Percentiles rank a stretch among this genome's conserved stretches.
phyloP scores from a whole-genome alignment of 2,888 invertebrate species.

The Tillus elongatus region DNA sequence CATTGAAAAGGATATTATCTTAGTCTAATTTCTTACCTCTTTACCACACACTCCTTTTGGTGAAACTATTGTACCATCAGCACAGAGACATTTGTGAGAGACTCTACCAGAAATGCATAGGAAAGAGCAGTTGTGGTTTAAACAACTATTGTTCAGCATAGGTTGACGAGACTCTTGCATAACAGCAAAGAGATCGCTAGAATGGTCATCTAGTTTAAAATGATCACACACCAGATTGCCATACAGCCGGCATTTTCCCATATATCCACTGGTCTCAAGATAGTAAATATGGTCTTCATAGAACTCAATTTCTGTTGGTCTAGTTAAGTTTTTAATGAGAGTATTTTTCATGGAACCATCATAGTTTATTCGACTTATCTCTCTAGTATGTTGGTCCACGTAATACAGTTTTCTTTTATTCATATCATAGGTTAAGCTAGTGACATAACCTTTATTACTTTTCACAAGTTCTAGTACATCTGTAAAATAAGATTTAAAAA shows the following conservation, averaged over 20 bases:
- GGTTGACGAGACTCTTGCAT: slow-evolving; percentile 50
- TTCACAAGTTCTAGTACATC: slow-evolving; percentile 39
- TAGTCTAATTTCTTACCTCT: too few species aligned
- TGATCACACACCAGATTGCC: slow-evolving; percentile 44
- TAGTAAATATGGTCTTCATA: slow-evolving; percentile 74
- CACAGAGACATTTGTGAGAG: slow-evolving; percentile 49
- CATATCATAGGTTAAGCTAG: slow-evolving; percentile 44
- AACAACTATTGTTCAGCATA: slow-evolving; percentile 44
- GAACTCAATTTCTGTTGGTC: slow-evolving; percentile 57
- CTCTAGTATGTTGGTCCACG: slow-evolving; percentile 53
- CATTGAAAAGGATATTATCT: too few species aligned
- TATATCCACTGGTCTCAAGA: slow-evolving; percentile 47
- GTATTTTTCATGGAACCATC: slow-evolving; percentile 41
- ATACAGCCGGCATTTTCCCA: slow-evolving; percentile 53
- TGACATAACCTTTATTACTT: slow-evolving; percentile 34
- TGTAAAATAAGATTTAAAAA: slow-evolving; percentile 1
- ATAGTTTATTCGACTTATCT: slow-evolving; percentile 41
- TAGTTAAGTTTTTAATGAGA: slow-evolving; percentile 43
- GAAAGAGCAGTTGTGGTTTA: slow-evolving; percentile 47
- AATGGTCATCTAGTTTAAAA: slow-evolving; percentile 41
- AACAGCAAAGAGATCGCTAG: slow-evolving; percentile 46
- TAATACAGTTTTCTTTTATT: slow-evolving; percentile 62
- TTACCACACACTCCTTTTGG: too few species aligned
- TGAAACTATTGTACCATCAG: slow-evolving; percentile 42
- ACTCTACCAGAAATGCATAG: slow-evolving; percentile 51